A percentile compares a stretch with the other conserved stretches of the same genome.
These are phyloP conservation scores for Hiodon tergisus DNA, from an alignment of 2,113 vertebrate genomes.

Conservation along the genomic window DNA sequence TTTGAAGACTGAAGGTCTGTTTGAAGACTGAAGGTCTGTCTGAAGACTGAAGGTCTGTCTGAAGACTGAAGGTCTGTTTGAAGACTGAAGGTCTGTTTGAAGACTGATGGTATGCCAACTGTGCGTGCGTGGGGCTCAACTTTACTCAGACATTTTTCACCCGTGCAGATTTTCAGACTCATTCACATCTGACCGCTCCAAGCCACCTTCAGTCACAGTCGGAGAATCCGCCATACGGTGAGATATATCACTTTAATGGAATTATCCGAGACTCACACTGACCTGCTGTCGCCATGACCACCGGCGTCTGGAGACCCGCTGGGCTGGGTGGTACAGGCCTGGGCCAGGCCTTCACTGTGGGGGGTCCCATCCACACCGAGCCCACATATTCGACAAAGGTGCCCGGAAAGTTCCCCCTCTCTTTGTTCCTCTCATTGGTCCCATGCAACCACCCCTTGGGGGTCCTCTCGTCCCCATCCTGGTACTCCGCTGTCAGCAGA, in stretches of 20 bases:
- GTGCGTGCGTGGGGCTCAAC: slow-evolving; percentile 4
- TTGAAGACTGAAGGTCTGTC: neutral
- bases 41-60: neutral
- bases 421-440: slow-evolving; percentile 79
- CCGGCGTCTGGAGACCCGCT: slow-evolving; percentile 26
- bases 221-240: neutral
- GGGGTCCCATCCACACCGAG: slow-evolving; percentile 70
- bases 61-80: neutral
- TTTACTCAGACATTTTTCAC: neutral
- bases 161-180: neutral
- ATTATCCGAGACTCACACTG: slow-evolving; percentile 42
- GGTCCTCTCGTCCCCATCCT: slow-evolving; percentile 68
- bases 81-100: neutral
- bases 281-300: slow-evolving; percentile 50
- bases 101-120: neutral
- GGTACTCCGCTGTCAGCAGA: slow-evolving; percentile 70
- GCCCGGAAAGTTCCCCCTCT: slow-evolving; percentile 80
- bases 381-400: slow-evolving; percentile 85
- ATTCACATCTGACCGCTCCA: neutral
- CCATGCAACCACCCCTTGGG: slow-evolving; percentile 84
- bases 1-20: neutral
- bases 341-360: slow-evolving; percentile 70
- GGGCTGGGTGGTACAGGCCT: slow-evolving; percentile 41
- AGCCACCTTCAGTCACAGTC: neutral
- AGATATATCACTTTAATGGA: neutral